Percentiles rank a stretch among this genome's conserved stretches.
Conservation (phyloP, 2,888 invertebrate species). For the Pteria penguin region DNA sequence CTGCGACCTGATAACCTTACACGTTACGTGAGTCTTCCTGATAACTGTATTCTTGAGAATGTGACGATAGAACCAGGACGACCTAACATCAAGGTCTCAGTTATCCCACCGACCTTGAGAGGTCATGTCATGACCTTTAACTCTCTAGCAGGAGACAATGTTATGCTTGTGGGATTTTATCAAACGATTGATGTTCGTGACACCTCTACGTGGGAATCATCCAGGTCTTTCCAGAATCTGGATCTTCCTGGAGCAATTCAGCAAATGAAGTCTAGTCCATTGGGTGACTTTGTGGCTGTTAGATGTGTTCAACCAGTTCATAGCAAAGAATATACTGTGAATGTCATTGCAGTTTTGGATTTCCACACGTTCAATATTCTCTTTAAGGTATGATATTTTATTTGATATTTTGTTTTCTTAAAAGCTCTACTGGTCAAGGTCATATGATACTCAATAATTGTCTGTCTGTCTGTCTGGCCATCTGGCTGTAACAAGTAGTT, state of each 20-base stretch:
- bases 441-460: too few species aligned
- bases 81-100: slow-evolving; percentile 44
- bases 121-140: slow-evolving; percentile 61
- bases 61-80: slow-evolving; percentile 34
- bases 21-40: slow-evolving; percentile 52
- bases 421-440: too few species aligned
- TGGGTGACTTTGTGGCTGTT: slow-evolving; percentile 62
- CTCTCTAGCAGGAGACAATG: slow-evolving; percentile 57
- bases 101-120: slow-evolving; percentile 55
- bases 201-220: slow-evolving; percentile 50
- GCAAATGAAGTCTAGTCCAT: slow-evolving; percentile 65
- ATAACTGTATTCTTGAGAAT: slow-evolving; percentile 55
- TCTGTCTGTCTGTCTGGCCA: too few species aligned
- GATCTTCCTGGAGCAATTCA: slow-evolving; percentile 61
- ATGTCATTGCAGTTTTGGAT: slow-evolving; percentile 59
- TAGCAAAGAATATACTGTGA: slow-evolving; percentile 60
- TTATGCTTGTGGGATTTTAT: slow-evolving; percentile 49
- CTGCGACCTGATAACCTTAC: slow-evolving; percentile 63
- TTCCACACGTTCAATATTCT: slow-evolving; percentile 53
- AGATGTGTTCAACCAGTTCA: slow-evolving; percentile 64
- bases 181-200: slow-evolving; percentile 56
- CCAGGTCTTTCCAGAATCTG: slow-evolving; percentile 43
- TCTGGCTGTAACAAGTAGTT: too few species aligned
- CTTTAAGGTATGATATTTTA: slow-evolving; percentile 21
- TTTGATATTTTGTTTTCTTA: too few species aligned